Evolutionary conservation across 1,140 invertebrate genomes (phyloP).

Genomic region (Camponotus pennsylvanicus): DNA sequence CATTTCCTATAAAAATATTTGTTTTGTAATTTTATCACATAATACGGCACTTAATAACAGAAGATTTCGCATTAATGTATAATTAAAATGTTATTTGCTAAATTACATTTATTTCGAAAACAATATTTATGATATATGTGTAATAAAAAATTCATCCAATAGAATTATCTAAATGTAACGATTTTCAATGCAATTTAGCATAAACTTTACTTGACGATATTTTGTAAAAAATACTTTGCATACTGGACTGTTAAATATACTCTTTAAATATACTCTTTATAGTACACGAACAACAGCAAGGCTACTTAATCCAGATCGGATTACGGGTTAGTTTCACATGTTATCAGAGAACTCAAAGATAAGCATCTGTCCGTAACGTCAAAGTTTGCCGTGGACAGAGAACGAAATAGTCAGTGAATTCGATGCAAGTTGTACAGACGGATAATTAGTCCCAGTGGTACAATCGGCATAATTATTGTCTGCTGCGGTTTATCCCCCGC

Average conservation of each 20-base stretch:
- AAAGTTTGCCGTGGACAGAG: slow-evolving; percentile 68
- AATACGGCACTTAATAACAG: not conserved
- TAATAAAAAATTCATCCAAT: not conserved
- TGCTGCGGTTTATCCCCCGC: slow-evolving; percentile 55
- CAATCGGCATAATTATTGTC: slow-evolving; percentile 79
- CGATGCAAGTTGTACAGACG: slow-evolving; percentile 67
- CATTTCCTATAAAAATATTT: not conserved
- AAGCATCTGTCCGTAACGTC: slow-evolving; percentile 69
- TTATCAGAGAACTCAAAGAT: slow-evolving; percentile 69
- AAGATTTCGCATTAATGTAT: not conserved
- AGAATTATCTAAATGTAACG: not conserved
- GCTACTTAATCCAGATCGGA: slow-evolving; percentile 19
- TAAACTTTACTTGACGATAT: not conserved
- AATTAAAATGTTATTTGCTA: slow-evolving; percentile 34
- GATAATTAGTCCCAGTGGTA: slow-evolving; percentile 75
- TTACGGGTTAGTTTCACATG: slow-evolving; percentile 58
- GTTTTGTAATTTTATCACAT: not conserved
- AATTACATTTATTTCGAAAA: slow-evolving; percentile 26
- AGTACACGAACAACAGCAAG: not conserved
- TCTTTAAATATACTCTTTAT: too few species aligned
- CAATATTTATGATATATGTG: not conserved
- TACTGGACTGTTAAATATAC: not conserved
- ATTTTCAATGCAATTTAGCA: not conserved
- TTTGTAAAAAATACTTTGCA: slow-evolving; percentile 11
- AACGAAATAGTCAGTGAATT: slow-evolving; percentile 61